phyloP scores from a whole-genome alignment of 2,113 vertebrate species.

The Microtus oregoni region DNA sequence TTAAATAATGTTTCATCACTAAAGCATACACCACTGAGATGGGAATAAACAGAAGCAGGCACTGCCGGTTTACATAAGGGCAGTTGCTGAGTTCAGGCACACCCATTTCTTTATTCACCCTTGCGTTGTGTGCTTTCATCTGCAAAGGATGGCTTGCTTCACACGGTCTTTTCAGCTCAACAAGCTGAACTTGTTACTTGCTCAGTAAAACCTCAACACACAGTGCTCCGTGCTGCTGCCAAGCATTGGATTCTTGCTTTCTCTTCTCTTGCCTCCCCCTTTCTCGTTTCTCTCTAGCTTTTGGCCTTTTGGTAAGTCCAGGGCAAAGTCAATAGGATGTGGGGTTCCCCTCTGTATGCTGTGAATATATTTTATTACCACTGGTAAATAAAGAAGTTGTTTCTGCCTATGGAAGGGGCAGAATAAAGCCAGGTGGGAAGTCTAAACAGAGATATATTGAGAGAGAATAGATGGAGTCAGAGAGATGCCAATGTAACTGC shows the following conservation, averaged over 20 bases:
- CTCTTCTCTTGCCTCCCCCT: background rate
- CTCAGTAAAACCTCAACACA: conserved; percentile 27
- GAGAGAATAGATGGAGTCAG: too few species aligned
- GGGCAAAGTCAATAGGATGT: background rate
- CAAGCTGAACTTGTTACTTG: background rate
- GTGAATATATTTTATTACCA: too few species aligned
- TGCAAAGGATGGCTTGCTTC: conserved; percentile 9
- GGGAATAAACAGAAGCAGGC: background rate
- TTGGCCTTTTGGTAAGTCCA: background rate
- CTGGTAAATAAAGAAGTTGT: too few species aligned
- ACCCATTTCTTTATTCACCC: background rate
- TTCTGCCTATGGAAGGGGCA: too few species aligned
- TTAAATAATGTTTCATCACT: background rate
- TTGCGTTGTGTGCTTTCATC: background rate
- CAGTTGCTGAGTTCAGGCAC: background rate
- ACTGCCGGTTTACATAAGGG: background rate
- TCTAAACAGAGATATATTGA: too few species aligned
- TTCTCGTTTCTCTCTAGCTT: background rate
- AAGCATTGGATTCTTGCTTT: conserved; percentile 10
- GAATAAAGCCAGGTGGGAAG: too few species aligned
- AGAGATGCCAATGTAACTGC: too few species aligned
- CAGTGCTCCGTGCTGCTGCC: background rate
- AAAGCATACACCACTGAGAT: background rate
- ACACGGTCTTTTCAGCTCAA: background rate
- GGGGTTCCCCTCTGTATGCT: too few species aligned